Percentiles rank a stretch among this genome's conserved stretches.
These are phyloP conservation scores for Marmota flaviventris DNA, from an alignment of 2,113 vertebrate genomes.

Conservation along the genomic window DNA sequence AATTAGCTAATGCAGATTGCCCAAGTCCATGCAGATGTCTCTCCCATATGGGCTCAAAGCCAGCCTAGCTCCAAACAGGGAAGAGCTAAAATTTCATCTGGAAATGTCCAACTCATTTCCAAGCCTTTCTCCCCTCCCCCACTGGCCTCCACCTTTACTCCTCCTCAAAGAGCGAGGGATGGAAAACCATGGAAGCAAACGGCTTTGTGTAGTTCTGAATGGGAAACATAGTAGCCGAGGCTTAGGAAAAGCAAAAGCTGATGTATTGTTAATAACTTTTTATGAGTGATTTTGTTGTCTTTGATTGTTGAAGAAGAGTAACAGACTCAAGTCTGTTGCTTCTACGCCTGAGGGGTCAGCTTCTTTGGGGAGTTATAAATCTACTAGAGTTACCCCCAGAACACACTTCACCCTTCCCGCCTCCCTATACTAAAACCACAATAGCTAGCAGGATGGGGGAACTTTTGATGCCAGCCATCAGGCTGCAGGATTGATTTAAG, in stretches of 20 bases:
- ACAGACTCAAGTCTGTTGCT: not conserved
- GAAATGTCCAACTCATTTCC: not conserved
- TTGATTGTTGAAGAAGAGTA: constrained; percentile 3
- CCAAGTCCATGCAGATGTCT: not conserved
- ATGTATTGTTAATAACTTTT: constrained; percentile 45
- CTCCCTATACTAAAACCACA: not conserved
- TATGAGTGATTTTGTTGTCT: constrained; percentile 25
- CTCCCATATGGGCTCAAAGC: not conserved
- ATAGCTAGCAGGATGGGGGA: not conserved
- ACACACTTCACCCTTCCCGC: not conserved
- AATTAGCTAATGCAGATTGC: not conserved
- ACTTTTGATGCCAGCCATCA: not conserved
- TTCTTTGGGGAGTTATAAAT: not conserved
- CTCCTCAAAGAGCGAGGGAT: constrained; percentile 47
- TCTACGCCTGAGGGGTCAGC: not conserved
- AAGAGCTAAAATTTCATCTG: constrained; percentile 2
- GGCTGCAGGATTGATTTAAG: not conserved
- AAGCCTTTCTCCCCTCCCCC: not conserved
- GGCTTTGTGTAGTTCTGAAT: constrained; percentile 63
- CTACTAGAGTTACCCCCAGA: not conserved
- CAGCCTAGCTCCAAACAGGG: not conserved
- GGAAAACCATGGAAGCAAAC: constrained; percentile 76
- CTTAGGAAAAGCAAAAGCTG: constrained; percentile 55
- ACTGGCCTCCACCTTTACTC: not conserved
- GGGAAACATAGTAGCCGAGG: constrained; percentile 37